Percentiles rank a stretch among this genome's conserved stretches.
phyloP scores from a whole-genome alignment of 2,113 vertebrate species.

The Solenodon paradoxus region DNA sequence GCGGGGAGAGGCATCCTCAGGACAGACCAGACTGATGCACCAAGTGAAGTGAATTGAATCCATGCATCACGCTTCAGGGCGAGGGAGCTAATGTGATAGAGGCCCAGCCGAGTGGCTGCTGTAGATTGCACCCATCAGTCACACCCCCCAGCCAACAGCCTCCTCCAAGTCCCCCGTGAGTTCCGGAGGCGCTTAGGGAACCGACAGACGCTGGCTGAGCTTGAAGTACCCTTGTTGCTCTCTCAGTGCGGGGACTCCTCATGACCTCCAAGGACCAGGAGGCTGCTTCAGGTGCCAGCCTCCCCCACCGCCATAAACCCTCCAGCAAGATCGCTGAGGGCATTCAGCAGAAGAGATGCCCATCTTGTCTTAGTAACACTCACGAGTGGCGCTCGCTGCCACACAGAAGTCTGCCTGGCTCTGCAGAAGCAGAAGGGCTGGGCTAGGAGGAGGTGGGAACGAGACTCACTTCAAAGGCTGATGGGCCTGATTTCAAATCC shows the following conservation, averaged over 20 bases:
- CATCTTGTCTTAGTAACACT: neutral
- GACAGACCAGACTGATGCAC: neutral
- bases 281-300: neutral
- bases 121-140: slow-evolving; percentile 45
- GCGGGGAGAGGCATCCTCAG: neutral
- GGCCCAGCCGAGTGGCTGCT: neutral
- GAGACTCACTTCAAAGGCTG: neutral
- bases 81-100: slow-evolving; percentile 2
- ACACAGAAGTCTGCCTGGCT: neutral
- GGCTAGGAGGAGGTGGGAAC: neutral
- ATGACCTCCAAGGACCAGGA: neutral
- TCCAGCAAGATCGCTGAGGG: neutral
- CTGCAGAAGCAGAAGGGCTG: neutral
- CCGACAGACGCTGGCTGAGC: neutral
- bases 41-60: neutral
- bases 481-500: neutral
- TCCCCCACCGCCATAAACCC: neutral
- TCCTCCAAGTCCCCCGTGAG: neutral
- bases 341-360: no score
- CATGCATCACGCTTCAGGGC: neutral
- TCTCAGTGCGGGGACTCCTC: neutral
- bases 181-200: neutral
- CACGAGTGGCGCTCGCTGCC: neutral
- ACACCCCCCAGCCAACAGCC: neutral
- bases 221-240: neutral